These are phyloP conservation scores for Macrobrachium nipponense DNA, from an alignment of 1,140 invertebrate species.

Conservation along the genomic window DNA sequence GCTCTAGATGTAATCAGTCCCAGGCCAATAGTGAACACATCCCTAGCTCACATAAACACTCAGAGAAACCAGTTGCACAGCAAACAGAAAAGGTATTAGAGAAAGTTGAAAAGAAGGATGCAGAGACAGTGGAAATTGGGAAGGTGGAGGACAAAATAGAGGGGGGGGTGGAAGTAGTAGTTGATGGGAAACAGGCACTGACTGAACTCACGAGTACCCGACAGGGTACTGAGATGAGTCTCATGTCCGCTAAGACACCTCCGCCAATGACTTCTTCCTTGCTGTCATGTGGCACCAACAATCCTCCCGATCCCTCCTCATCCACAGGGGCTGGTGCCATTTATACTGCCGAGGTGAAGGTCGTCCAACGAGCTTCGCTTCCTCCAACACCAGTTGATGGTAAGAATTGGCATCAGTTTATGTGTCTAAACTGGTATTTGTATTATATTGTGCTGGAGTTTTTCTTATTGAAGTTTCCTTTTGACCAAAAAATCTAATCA, in stretches of 20 bases:
- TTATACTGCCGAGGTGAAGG: constrained; percentile 56
- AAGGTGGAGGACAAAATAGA: not conserved
- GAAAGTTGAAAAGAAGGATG: constrained; percentile 13
- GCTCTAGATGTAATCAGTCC: too few relatives aligned
- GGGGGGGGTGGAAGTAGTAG: not conserved
- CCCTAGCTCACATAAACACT: too few relatives aligned
- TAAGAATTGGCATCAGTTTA: not conserved
- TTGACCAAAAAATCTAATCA: too few relatives aligned
- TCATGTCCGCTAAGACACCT: constrained; percentile 1
- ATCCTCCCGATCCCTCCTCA: constrained; percentile 44
- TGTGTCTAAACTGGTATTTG: not conserved
- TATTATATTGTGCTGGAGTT: not conserved
- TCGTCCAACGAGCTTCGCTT: constrained; percentile 49
- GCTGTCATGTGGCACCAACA: constrained; percentile 39
- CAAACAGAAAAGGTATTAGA: not conserved
- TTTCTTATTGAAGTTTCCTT: too few relatives aligned
- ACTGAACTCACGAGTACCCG: not conserved
- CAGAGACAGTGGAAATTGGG: not conserved
- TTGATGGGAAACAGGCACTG: not conserved
- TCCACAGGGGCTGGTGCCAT: constrained; percentile 47
- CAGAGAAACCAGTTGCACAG: not conserved
- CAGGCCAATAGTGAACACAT: too few relatives aligned
- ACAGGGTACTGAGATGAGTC: constrained; percentile 14
- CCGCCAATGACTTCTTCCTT: constrained; percentile 29
- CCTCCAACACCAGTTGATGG: constrained; percentile 49